Base-by-base conservation (phyloP, 2,113 vertebrate species). In the Cavia porcellus region DNA sequence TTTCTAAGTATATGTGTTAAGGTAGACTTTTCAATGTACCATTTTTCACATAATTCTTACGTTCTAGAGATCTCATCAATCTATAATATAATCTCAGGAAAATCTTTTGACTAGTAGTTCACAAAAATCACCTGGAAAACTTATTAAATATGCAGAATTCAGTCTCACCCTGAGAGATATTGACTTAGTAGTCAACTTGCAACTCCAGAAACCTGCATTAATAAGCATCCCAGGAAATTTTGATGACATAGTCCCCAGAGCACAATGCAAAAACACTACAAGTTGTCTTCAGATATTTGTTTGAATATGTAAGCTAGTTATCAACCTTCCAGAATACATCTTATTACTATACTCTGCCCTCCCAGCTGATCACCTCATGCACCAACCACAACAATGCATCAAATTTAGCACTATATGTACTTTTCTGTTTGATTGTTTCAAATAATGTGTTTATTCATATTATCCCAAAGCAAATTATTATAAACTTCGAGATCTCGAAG, bases 81-180 rank as follows among this genome's bases (percentile, higher is more conserved):
- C 30, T 30, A 28, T 42, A 96, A 83, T 64, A 95, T n/a, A 92
- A 91, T 32, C 83, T 79, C 25, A 74, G 82, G 42, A 82, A 86
- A 97, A 92, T 87, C 28, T 96, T 96, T 68, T 96, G 66, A 77
- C 19, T 38, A 90, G 30, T 0, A 5, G 52, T 80, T 97, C 66
- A 92, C 79, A 81, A 61, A 97, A 89, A 45, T 92, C 91, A 96
- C 45, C 52, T 17, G 8, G 52, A 77, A 62, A 90, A n/a, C 62
- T 86, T 94, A 35, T 81, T 92, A 97, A 75, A 90, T 79, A 94
- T 68, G 89, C 52, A 94, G 93, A 92, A 95, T 61, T 35, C 64
- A 91, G 77, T 94, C 15, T 55, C 32, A 94, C 30, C 45, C 72
- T n/a, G 0, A 94, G 82, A 94, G 81, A 85, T 81, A 70, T 2